Base-by-base conservation (phyloP, 2,888 invertebrate species). In the Nesidiocoris tenuis region DNA sequence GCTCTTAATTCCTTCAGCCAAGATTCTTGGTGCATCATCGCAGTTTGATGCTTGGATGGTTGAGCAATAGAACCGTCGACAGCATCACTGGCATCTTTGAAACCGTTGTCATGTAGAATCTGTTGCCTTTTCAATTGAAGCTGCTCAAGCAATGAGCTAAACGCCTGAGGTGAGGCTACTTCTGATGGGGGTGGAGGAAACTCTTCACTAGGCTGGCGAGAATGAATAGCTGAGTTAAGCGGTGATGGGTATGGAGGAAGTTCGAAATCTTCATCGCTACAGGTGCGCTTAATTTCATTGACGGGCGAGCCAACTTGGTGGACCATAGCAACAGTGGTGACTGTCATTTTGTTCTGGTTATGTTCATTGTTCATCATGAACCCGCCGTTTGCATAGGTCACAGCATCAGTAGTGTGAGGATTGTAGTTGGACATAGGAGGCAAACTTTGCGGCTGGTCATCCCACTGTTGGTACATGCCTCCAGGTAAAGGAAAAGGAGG, bases 191-290 rank as follows among this genome's bases (percentile, higher is more conserved):
- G 93, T 2, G 94, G 94, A 65, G 94, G 94, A 81, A 95, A 94
- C 81, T 95, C 94, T 84, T 94, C 94, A 83, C 94, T 94, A 0
- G 92, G 89, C 83, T 94, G 94, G 65, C 94, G 86, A 1, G 94
- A 94, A 83, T 94, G 94, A 74, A 90, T 88, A 0, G 88, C 90
- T 0, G 93, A 92, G 79, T 89, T 89, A 80, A 90, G 87, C 0
- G 92, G 92, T 81, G 94, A 94, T 0, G 94, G 94, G 0, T 94
- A 94, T 1, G 86, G 85, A 19, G 86, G 86, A 17, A 84, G 81
- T 67, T 80, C 80, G 78, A 82, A 79, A 57, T 83, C 86, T 16
- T 78, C 78, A 67, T 77, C 79, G 16, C 76, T 77, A 7, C 61
- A 55, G 9, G 64, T 66, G 0, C 56, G 21, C 19, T 56, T 66